Evolutionary conservation across 1,140 invertebrate species (phyloP).

Genomic region (Dinoponera quadriceps): DNA sequence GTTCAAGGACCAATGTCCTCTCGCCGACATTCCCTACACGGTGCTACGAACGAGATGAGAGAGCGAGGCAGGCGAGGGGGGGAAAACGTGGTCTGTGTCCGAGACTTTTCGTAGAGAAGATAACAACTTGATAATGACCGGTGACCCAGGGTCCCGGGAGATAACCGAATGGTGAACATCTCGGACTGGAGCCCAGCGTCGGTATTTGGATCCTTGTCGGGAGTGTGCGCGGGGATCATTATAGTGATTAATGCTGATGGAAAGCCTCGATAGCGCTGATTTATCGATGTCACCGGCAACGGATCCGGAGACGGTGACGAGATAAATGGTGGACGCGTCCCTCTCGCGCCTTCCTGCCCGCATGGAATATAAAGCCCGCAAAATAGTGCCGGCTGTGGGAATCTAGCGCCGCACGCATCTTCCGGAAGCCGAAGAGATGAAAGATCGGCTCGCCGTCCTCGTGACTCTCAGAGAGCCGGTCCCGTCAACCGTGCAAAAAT

Average conservation of each 20-base stretch:
- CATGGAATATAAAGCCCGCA: conserved; percentile 54
- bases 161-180: conserved; percentile 78
- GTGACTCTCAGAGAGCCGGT: background rate
- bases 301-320: conserved; percentile 81
- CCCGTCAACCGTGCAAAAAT: background rate
- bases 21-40: conserved; percentile 54
- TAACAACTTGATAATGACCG: conserved; percentile 80
- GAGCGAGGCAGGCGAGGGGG: conserved; percentile 24
- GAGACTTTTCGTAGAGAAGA: conserved; percentile 75
- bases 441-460: conserved; percentile 7
- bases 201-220: conserved; percentile 78
- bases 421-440: background rate
- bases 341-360: conserved; percentile 62
- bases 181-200: conserved; percentile 69
- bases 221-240: conserved; percentile 79
- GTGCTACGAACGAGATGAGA: conserved; percentile 40
- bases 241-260: conserved; percentile 85
- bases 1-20: conserved; percentile 68
- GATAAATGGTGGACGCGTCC: conserved; percentile 79
- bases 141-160: conserved; percentile 75
- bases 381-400: conserved; percentile 57
- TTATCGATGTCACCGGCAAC: conserved; percentile 84
- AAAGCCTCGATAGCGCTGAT: conserved; percentile 83
- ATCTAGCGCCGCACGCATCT: conserved; percentile 32
- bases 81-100: conserved; percentile 55